These are phyloP conservation scores for Clarias platycephalus DNA, from an alignment of 2,797 vertebrate species.

Conservation along the genomic window DNA sequence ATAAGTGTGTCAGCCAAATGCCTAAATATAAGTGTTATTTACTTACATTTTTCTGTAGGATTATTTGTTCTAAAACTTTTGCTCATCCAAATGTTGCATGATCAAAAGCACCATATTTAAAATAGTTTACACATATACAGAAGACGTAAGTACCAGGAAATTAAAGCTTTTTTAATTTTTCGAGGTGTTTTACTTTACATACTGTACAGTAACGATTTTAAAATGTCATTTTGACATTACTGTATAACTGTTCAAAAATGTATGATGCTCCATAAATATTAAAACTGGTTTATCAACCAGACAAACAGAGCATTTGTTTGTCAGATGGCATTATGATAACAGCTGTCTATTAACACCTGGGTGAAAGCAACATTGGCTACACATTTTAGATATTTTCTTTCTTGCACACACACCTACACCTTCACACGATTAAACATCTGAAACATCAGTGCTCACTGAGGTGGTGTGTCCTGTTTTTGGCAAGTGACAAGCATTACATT, in stretches of 20 bases:
- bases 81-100: not conserved
- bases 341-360: not conserved
- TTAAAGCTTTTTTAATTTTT: not conserved
- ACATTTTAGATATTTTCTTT: not conserved
- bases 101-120: not conserved
- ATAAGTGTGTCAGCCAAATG: no score
- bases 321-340: constrained; percentile 2
- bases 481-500: not conserved
- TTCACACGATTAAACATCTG: not conserved
- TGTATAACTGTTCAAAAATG: not conserved
- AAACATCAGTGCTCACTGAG: not conserved
- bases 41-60: not conserved
- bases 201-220: not conserved
- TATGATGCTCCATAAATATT: not conserved
- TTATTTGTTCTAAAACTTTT: not conserved
- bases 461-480: not conserved
- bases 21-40: not conserved
- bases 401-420: not conserved
- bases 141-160: not conserved
- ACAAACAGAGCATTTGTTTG: not conserved
- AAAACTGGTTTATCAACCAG: not conserved
- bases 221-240: not conserved
- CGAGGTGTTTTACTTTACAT: not conserved
- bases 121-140: not conserved
- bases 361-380: not conserved